phyloP scores from a whole-genome alignment of 2,113 vertebrate genomes.

The Vidua chalybeata region DNA sequence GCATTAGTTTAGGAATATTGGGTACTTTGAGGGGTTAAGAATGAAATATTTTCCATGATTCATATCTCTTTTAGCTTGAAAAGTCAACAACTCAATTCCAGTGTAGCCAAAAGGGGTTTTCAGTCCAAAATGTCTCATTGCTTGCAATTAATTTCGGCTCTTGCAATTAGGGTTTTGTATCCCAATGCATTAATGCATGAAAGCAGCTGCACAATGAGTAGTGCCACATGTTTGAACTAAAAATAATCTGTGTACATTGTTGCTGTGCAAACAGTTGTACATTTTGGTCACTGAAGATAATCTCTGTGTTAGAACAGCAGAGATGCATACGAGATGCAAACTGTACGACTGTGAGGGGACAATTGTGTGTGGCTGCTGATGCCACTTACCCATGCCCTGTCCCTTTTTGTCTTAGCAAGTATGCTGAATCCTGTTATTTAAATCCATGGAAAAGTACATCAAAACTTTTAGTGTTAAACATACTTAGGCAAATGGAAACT shows the following conservation, averaged over 20 bases:
- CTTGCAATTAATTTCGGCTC: conserved; percentile 53
- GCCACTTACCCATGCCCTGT: background rate
- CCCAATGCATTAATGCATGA: conserved; percentile 55
- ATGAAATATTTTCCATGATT: conserved; percentile 63
- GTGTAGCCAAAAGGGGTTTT: conserved; percentile 46
- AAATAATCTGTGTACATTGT: conserved; percentile 57
- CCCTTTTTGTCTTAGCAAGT: background rate
- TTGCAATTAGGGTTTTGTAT: conserved; percentile 51
- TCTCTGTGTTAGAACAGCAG: background rate
- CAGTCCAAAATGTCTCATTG: conserved; percentile 48
- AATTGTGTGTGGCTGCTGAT: background rate
- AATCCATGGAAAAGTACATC: background rate
- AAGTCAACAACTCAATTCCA: conserved; percentile 43
- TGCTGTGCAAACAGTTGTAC: conserved; percentile 35
- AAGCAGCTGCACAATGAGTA: conserved; percentile 58
- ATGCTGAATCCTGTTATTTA: background rate
- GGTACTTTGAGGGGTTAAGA: conserved; percentile 43
- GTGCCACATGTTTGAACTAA: conserved; percentile 64
- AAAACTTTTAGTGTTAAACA: background rate
- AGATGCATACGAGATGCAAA: background rate
- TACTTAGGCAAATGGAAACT: background rate
- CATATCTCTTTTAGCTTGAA: conserved; percentile 48
- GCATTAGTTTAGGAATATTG: conserved; percentile 34
- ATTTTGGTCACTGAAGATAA: conserved; percentile 53
- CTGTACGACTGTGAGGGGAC: background rate